A percentile compares a stretch with the other conserved stretches of the same genome.
Conservation (phyloP, 2,888 invertebrate species). For the Zootermopsis nevadensis region DNA sequence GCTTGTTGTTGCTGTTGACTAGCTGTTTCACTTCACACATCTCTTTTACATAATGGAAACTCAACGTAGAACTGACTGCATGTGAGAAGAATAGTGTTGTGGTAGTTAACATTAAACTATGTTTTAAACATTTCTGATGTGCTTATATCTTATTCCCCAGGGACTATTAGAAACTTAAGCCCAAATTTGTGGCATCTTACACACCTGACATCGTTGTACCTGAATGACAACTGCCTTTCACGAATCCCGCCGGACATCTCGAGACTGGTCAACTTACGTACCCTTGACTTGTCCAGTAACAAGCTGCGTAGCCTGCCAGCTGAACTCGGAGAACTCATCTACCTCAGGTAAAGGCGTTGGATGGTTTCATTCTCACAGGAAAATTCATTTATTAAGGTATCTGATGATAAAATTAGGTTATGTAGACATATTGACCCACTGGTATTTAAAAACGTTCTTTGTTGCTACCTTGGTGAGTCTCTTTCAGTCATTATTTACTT, state of each 20-base stretch:
- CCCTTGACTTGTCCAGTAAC: slow-evolving; percentile 94
- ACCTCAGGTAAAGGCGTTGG: slow-evolving; percentile 76
- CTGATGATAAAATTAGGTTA: no score
- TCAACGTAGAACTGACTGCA: no score
- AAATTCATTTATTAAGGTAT: no score
- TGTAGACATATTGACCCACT: no score
- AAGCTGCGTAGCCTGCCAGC: slow-evolving; percentile 94
- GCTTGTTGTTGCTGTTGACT: no score
- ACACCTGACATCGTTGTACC: slow-evolving; percentile 93
- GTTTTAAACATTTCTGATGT: neutral
- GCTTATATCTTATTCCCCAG: slow-evolving; percentile 66
- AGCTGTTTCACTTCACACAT: no score
- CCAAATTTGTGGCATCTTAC: slow-evolving; percentile 90
- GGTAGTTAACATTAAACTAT: no score
- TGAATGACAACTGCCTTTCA: slow-evolving; percentile 95
- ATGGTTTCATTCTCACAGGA: neutral
- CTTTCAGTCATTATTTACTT: no score
- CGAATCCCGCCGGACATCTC: slow-evolving; percentile 93
- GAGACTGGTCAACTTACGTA: slow-evolving; percentile 83
- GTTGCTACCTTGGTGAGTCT: no score
- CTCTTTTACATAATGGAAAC: no score
- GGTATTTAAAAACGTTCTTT: no score
- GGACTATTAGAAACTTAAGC: slow-evolving; percentile 94
- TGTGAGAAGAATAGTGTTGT: no score
- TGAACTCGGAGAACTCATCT: slow-evolving; percentile 96